Base-by-base conservation (phyloP, 2,888 invertebrate species). In the Cancer borealis region DNA sequence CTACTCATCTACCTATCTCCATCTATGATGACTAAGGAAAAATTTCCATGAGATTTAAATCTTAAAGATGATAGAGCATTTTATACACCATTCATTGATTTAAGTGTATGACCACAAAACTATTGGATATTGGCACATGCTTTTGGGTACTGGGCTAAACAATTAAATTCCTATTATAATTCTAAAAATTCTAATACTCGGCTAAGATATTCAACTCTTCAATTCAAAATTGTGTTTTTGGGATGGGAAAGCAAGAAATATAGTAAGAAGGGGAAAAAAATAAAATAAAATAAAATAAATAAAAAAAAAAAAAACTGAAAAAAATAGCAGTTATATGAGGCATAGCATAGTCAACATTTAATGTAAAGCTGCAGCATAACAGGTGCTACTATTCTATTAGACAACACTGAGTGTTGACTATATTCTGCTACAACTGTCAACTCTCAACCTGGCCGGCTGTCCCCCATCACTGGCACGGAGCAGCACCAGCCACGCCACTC, bases 371-470 rank as follows among this genome's bases (percentile, higher is more conserved):
- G 60, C 54, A 54, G 90, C 90, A 90, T 54, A 54, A 90, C 90
- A 90, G 46, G 90, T 90, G 90, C 60, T 12, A 46, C 90, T 90
- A 90, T 26, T 49, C 90, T 90, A 90, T 54, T 39, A 90, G 90
- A 54, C 54, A 90, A 17, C 60, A 60, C 30, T 54, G 54, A 90
- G 54, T 90, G 60, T 60, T 90, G 30, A 49, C 84, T 84, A 30
- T 84, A 30, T 84, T 84, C 39, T 92, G 73, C 92, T 88, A 88
- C 60, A 88, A 88, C 92, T 88, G 88, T 66, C 93, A 94, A 92
- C 93, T 92, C 79, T 94, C 93, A 94, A 94, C 93, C 93, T 94
- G 93, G 92, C 93, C 66, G 88, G 92, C 92, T 94, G 66, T 94
- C 66, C 92, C 93, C 93, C 93, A 94, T 94, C 93, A 73, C 92